A percentile compares a stretch with the other conserved stretches of the same genome.
phyloP scores from a whole-genome alignment of 1,140 invertebrate genomes.

The Scylla paramamosain region DNA sequence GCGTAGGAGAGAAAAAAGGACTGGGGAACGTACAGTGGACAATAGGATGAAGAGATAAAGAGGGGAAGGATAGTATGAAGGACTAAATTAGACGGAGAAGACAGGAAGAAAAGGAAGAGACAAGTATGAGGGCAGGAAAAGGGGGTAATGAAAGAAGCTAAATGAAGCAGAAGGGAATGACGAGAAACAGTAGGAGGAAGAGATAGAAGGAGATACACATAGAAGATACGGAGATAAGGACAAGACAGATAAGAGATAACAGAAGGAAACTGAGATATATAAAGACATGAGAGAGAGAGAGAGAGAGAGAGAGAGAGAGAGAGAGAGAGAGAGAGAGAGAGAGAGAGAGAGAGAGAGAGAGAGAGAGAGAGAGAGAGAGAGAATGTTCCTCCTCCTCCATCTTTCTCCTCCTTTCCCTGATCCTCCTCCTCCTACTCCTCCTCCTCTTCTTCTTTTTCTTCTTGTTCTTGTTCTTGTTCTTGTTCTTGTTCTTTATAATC shows the following conservation, averaged over 20 bases:
- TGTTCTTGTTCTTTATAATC: no score
- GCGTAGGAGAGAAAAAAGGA: no score
- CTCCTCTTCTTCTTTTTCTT: no score
- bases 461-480: no score
- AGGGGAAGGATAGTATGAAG: no score
- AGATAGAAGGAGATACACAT: not conserved
- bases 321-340: not conserved
- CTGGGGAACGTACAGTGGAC: no score
- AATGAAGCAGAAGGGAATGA: not conserved
- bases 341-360: not conserved
- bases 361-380: not conserved
- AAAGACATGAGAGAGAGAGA: not conserved
- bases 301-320: not conserved
- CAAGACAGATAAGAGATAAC: not conserved
- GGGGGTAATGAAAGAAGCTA: not conserved
- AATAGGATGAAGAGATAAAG: no score
- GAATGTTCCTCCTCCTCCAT: not conserved
- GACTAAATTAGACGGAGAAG: no score
- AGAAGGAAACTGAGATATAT: not conserved
- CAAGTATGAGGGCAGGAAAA: not conserved
- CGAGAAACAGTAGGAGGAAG: not conserved
- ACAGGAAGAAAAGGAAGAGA: no score
- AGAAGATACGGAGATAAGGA: not conserved
- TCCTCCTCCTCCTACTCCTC: no score
- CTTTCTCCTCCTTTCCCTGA: no score